Conservation (phyloP, 2,113 vertebrate genomes). For the Oryzias melastigma region DNA sequence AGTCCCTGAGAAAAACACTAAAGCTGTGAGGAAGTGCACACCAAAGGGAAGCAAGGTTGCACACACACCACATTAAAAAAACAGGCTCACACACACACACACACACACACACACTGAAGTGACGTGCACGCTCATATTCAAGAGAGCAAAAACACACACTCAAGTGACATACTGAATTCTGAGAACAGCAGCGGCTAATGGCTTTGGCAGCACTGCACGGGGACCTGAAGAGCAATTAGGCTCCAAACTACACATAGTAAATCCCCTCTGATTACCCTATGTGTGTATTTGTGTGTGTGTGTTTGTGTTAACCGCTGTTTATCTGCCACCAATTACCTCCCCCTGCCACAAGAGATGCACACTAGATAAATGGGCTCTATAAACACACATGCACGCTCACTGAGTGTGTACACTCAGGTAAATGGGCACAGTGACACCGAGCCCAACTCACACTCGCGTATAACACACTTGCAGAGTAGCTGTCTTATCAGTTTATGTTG, state of each 20-base stretch:
- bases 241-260: constrained; percentile 98
- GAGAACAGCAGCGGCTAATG: constrained; percentile 91
- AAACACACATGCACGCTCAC: constrained; percentile 45
- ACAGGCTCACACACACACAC: constrained; percentile 15
- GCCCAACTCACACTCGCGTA: constrained; percentile 18
- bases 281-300: constrained; percentile 31
- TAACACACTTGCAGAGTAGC: constrained; percentile 39
- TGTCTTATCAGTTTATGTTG: constrained; percentile 73
- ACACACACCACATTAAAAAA: constrained; percentile 27
- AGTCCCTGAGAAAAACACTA: constrained; percentile 71
- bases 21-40: constrained; percentile 45
- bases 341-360: constrained; percentile 81
- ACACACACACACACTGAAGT: constrained; percentile 37
- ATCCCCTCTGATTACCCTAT: constrained; percentile 93
- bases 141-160: constrained; percentile 50
- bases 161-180: constrained; percentile 57
- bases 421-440: constrained; percentile 28
- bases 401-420: constrained; percentile 22
- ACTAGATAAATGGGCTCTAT: constrained; percentile 83
- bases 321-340: constrained; percentile 92
- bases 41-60: constrained; percentile 49
- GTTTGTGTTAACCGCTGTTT: constrained; percentile 92
- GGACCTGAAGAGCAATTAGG: constrained; percentile 97
- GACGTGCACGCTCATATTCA: constrained; percentile 52
- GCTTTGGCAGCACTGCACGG: constrained; percentile 89